These are phyloP conservation scores for Anseranas semipalmata DNA, from an alignment of 2,113 vertebrate genomes.

Conservation along the genomic window DNA sequence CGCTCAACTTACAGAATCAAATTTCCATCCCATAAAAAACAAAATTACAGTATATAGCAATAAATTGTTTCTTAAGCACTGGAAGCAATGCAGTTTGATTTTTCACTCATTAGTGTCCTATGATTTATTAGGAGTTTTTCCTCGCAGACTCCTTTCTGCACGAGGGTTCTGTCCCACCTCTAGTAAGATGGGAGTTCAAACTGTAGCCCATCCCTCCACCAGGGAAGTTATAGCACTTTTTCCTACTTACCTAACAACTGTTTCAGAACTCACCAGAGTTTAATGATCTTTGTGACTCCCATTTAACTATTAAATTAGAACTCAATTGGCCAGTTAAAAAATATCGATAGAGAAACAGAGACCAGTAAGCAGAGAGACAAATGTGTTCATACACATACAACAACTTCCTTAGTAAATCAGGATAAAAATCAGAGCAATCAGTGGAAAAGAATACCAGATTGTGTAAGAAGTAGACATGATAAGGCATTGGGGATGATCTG, in stretches of 20 bases:
- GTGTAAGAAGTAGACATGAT: background rate
- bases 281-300: background rate
- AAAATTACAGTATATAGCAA: background rate
- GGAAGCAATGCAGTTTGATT: background rate
- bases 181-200: background rate
- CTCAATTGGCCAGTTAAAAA: background rate
- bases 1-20: background rate
- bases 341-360: background rate
- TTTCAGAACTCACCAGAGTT: background rate
- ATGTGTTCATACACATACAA: background rate
- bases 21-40: conserved; percentile 29
- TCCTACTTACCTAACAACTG: background rate
- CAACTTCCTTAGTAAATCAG: background rate
- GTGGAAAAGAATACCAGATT: background rate
- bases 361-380: background rate
- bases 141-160: background rate
- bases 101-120: background rate
- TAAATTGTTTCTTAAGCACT: background rate
- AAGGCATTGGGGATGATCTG: background rate
- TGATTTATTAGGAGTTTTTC: conserved; percentile 29
- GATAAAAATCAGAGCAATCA: background rate
- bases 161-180: background rate
- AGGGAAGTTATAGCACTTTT: background rate
- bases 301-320: background rate
- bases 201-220: rapidly evolving